Percentiles rank a stretch among this genome's conserved stretches.
Conservation (phyloP, 2,797 vertebrate species). For the Hafferia zeledoni region DNA sequence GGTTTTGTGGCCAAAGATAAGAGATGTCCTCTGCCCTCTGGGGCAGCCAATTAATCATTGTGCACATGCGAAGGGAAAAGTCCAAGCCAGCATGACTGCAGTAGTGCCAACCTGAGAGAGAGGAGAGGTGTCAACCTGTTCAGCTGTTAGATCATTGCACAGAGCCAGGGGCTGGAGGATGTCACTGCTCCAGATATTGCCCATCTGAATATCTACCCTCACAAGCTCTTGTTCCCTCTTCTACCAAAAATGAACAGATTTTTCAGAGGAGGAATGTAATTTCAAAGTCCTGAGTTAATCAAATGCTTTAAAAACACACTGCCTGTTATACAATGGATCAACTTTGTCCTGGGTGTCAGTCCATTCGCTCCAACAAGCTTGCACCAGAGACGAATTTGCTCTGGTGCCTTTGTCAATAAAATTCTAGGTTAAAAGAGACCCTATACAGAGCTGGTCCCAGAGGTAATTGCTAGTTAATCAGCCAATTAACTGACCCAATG, state of each 20-base stretch:
- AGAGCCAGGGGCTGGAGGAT: background rate
- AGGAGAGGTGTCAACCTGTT: background rate
- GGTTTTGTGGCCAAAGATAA: background rate
- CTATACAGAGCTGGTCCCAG: slow-evolving; percentile 46
- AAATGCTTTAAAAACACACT: slow-evolving; percentile 46
- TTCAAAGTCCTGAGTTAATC: slow-evolving; percentile 3
- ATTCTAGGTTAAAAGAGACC: slow-evolving; percentile 61
- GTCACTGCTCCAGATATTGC: background rate
- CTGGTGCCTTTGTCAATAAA: slow-evolving; percentile 70
- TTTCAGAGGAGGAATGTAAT: slow-evolving; percentile 13
- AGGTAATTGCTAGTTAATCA: slow-evolving; percentile 79
- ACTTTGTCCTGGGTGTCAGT: background rate
- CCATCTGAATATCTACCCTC: background rate
- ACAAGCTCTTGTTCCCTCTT: background rate
- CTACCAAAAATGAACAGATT: background rate
- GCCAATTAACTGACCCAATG: slow-evolving; percentile 77
- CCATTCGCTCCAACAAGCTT: background rate
- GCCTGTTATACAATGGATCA: background rate
- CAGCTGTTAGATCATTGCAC: background rate
- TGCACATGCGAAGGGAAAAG: background rate
- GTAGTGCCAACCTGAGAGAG: background rate
- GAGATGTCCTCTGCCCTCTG: fast-evolving
- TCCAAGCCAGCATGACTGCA: background rate
- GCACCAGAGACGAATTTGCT: slow-evolving; percentile 45
- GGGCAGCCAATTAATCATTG: background rate